These are phyloP conservation scores for Numida meleagris DNA, from an alignment of 2,113 vertebrate species.

Conservation along the genomic window DNA sequence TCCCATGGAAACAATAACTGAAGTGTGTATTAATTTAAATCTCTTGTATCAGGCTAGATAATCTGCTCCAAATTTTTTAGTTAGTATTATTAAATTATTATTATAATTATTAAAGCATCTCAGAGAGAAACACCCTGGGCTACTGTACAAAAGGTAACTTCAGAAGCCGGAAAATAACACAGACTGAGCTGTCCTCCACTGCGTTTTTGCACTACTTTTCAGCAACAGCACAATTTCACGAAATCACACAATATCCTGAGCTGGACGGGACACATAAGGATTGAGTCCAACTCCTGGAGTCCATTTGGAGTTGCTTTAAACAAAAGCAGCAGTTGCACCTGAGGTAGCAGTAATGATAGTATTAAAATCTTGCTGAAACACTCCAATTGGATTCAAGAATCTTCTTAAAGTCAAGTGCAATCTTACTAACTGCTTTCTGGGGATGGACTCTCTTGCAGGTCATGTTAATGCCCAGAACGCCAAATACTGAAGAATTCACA, in stretches of 20 bases:
- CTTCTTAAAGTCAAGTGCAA: not conserved
- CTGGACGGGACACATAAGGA: too few relatives aligned
- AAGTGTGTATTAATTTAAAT: not conserved
- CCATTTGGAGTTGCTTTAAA: not conserved
- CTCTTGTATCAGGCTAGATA: not conserved
- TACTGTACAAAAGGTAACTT: fast-evolving
- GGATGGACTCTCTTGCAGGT: not conserved
- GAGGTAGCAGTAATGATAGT: not conserved
- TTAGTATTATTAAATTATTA: too few relatives aligned
- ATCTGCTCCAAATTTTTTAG: not conserved
- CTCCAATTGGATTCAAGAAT: not conserved
- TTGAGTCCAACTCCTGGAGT: not conserved
- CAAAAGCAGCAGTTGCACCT: not conserved
- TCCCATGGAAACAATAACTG: not conserved
- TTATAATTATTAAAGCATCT: not conserved
- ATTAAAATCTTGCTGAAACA: not conserved
- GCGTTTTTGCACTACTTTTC: not conserved
- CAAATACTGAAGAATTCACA: not conserved
- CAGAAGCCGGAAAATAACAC: not conserved
- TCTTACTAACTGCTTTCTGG: not conserved
- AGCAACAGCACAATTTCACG: not conserved
- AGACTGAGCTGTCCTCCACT: not conserved
- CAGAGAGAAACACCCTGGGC: not conserved
- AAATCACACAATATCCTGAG: too few relatives aligned
- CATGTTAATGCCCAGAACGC: not conserved